Evolutionary conservation across 2,888 invertebrate genomes (phyloP), one percentile per base, ranked within the genome.

Genomic region (Ferdinandea cuprea): DNA sequence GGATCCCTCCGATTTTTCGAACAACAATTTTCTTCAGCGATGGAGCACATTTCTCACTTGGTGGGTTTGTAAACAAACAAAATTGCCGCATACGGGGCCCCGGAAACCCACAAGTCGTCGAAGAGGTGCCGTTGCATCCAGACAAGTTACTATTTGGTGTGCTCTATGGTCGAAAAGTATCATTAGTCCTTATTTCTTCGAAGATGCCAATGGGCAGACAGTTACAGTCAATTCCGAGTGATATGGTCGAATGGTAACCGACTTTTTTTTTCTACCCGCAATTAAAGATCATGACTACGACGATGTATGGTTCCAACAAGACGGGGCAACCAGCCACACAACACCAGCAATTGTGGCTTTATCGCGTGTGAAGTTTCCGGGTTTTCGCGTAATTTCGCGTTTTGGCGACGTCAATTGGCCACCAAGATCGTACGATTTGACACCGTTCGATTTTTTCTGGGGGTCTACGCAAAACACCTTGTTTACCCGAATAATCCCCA

Each of bases 91-190:
- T 19, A 46, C 19, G 46, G 46, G 17, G 1, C 3, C 19, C 21
- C 17, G 46, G 7, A 46, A 46, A 46, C 2, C 1, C 46, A 46
- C 46, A 19, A 19, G 19, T 46, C 19, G 19, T 46, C 46, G 19
- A 19, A 46, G 46, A 46, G 17, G 19, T 46, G 46, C 21, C 19
- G 21, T 19, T 46, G 46, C 46, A 19, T 19, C 21, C 46, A 46
- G 6, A 3, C 19, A 46, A 46, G n/a, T 46, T 19, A 46, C 46
- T 50, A n/a, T n/a, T n/a, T n/a, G n/a, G n/a, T n/a, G n/a, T n/a
- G n/a, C n/a, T n/a, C n/a, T n/a, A n/a, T n/a, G 50, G 50, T 25
- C 30, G 13, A 28, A 50, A 50, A n/a, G 50, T 50, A 30, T 50
- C 28, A 50, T 50, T 50, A n/a, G 42, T 42, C 17, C 17, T n/a